A percentile compares a stretch with the other conserved stretches of the same genome.
Conservation (phyloP, 1,140 invertebrate genomes). For the Lamellibrachia luymesi region DNA sequence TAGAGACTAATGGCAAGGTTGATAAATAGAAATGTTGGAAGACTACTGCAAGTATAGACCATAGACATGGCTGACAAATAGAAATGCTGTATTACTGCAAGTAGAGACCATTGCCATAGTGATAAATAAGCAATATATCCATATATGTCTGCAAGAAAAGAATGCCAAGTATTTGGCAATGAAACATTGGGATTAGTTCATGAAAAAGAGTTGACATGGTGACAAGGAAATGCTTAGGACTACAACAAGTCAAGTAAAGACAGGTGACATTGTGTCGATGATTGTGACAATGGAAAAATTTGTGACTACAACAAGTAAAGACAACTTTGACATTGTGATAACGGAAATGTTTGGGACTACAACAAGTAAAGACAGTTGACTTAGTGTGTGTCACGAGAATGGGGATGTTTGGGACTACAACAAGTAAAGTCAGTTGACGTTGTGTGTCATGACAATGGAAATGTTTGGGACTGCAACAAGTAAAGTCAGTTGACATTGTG, state of each 20-base stretch:
- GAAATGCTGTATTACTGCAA: not conserved
- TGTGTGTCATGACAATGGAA: not conserved
- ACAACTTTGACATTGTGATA: too few species aligned
- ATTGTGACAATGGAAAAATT: not conserved
- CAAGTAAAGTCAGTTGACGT: too few species aligned
- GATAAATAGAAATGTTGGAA: too few species aligned
- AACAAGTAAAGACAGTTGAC: too few species aligned
- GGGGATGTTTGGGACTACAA: not conserved
- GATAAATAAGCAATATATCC: too few species aligned
- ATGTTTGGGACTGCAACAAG: not conserved
- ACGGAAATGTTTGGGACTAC: not conserved
- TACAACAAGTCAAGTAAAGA: not conserved
- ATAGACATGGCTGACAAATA: not conserved
- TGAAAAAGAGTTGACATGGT: not conserved
- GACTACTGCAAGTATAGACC: too few species aligned
- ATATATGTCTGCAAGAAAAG: too few species aligned
- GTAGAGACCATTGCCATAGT: not conserved
- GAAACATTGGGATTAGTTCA: not conserved
- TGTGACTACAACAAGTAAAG: too few species aligned
- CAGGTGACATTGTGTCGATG: conserved; percentile 63
- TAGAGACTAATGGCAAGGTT: not conserved
- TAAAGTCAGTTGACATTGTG: conserved; percentile 60
- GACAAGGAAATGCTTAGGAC: not conserved
- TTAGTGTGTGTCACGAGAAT: too few species aligned
- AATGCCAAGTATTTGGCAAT: too few species aligned